Base-by-base conservation (phyloP, 1,140 invertebrate genomes). In the Drosophila albomicans region DNA sequence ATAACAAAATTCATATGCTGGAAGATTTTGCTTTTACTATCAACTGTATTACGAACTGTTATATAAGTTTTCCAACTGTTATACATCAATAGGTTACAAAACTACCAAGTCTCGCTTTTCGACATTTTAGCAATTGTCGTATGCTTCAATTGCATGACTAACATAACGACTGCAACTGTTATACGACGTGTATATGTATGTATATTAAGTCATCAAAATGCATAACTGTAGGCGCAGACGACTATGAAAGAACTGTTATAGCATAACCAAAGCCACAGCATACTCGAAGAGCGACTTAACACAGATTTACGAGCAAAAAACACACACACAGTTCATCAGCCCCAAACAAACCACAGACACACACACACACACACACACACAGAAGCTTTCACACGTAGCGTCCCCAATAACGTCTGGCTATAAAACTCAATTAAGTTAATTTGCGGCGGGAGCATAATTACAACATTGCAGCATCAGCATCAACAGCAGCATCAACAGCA, bases 381-480 rank as follows among this genome's bases (percentile, higher is more conserved):
- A 20, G 20, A 20, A 20, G 20, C 20, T 20, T 20, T 20, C 25
- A 51, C 4, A 45, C 10, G 11, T 1, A 43, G 48, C 52, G 35
- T 54, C 54, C 54, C 59, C 73, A 59, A 52, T 66, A 62, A 62
- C 62, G 71, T 78, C 70, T 68, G 71, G 56, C 64, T 46, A 78
- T 75, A 76, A 78, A 71, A 75, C 73, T 75, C 69, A 81, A 81
- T 85, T 85, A 78, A 74, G 74, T 56, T 71, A 75, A 85, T 85
- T 87, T 79, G 81, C 79, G 57, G 66, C 46, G 15, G 10, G 62
- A 25, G 46, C 28, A 51, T 38, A 72, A 66, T 66, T 74, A 68
- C 43, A 51, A 28, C 28, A 52, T 43, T 8, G 28, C 8, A 38
- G 35, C 35, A 6, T 32, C 30, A 38, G 10, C 48, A 54, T 38